Evolutionary conservation across 30 jellyfish, hydroid and myxozoan genomes (phyloP).

Genomic region (Cassiopea xamachana): DNA sequence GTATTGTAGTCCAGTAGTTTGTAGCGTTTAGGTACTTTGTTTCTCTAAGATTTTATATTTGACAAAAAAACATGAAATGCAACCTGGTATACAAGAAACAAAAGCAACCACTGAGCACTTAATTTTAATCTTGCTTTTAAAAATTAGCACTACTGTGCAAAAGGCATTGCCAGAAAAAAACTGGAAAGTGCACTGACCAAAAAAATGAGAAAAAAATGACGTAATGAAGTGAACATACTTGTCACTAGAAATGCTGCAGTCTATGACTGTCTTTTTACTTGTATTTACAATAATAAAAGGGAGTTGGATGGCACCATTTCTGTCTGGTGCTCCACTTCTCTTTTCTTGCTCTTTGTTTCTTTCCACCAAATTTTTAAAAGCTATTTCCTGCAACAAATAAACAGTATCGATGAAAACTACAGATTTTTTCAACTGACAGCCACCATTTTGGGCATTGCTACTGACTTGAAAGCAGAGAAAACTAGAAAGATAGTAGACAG

Average conservation of each 20-base stretch:
- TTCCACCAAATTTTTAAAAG: conserved; percentile 93
- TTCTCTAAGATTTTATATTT: too few relatives aligned
- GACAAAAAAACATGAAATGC: too few relatives aligned
- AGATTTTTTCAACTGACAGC: too few relatives aligned
- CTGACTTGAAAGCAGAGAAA: too few relatives aligned
- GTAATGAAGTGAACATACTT: conserved; percentile 65
- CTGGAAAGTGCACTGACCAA: not conserved
- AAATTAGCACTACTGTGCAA: too few relatives aligned
- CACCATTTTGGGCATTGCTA: not conserved
- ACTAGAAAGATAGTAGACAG: too few relatives aligned
- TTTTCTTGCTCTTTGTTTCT: conserved; percentile 87
- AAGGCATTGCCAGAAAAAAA: not conserved
- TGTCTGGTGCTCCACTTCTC: conserved; percentile 79
- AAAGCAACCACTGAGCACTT: too few relatives aligned
- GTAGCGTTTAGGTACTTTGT: too few relatives aligned
- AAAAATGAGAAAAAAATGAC: not conserved
- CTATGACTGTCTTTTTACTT: conserved; percentile 95
- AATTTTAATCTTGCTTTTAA: too few relatives aligned
- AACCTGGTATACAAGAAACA: too few relatives aligned
- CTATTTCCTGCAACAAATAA: conserved; percentile 79
- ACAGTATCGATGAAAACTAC: not conserved
- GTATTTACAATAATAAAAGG: conserved; percentile 96
- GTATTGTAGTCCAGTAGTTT: too few relatives aligned
- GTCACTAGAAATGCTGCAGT: conserved; percentile 97
- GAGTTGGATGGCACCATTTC: conserved; percentile 93